Evolutionary conservation across 2,888 invertebrate genomes (phyloP).

Genomic region (Brassicogethes aeneus): DNA sequence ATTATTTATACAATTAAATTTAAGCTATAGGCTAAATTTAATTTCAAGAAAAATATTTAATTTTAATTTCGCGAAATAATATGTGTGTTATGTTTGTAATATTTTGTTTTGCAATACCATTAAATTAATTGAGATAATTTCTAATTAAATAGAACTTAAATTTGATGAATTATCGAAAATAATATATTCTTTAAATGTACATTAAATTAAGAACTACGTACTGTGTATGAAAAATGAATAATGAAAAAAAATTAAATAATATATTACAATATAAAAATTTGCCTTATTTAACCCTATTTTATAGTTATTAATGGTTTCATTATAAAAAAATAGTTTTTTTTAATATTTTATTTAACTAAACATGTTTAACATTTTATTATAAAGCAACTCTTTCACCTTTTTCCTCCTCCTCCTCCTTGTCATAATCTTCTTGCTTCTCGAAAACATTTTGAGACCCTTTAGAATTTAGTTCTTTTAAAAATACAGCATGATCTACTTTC

Average conservation of each 20-base stretch:
- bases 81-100: not conserved
- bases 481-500: slow-evolving; percentile 50
- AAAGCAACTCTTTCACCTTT: slow-evolving; percentile 23
- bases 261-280: slow-evolving; percentile 10
- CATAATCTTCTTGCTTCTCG: slow-evolving; percentile 19
- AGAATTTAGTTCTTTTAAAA: too few relatives aligned
- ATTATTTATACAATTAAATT: slow-evolving; percentile 25
- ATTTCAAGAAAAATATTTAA: not conserved
- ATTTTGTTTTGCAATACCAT: not conserved
- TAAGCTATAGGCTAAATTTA: not conserved
- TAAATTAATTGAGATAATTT: not conserved
- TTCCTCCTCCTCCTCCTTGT: slow-evolving; percentile 29
- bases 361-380: slow-evolving; percentile 9
- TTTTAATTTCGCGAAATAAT: not conserved
- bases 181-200: slow-evolving; percentile 18
- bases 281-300: not conserved
- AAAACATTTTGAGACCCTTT: too few relatives aligned
- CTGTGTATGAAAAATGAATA: slow-evolving; percentile 32
- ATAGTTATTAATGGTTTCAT: not conserved
- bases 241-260: slow-evolving; percentile 8
- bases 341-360: not conserved
- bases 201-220: slow-evolving; percentile 25
- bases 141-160: not conserved
- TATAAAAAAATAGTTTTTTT: not conserved
- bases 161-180: slow-evolving; percentile 5